Evolutionary conservation across 1,140 invertebrate species (phyloP), one percentile per base, ranked within the genome.

Genomic region (Lasioglossum baleicum): DNA sequence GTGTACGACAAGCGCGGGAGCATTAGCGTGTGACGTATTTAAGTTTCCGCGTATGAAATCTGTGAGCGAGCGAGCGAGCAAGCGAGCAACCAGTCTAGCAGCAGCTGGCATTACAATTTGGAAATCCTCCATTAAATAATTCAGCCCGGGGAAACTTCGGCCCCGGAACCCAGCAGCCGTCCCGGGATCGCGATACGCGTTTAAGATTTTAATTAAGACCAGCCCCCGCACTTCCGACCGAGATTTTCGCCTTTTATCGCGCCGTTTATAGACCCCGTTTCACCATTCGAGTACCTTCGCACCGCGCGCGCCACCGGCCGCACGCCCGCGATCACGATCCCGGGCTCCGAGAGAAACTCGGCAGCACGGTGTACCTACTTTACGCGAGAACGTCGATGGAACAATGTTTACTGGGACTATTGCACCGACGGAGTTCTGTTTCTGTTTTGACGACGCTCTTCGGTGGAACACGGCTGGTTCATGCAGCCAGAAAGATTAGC

Each of bases 91-190:
- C 10, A 10, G 44, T 13, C 44, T 48, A 78, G 81, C 80, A 76
- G 51, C 87, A 89, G 83, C 86, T 88, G 85, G 83, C 81, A 85
- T 83, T 87, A 86, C 88, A 87, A 85, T 85, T 89, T 82, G 67
- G 70, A 82, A 88, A 84, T 89, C 78, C 68, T 72, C 63, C 79
- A 82, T 89, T 86, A 82, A 87, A 82, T 88, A 84, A 88, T 86
- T 77, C 73, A 74, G 70, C 75, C 11, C 56, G 74, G n/a, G 67
- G 71, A 79, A 83, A 87, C 66, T 82, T 80, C 31, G 69, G 22
- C 51, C 35, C 75, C 56, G 44, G 74, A 17, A 48, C 44, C 44
- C 44, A 48, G 44, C 44, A 10, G 44, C 13, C 35, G 35, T 35
- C 35, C 60, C 65, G 51, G 31, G 35, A 69, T 75, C 80, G 35